phyloP scores from a whole-genome alignment of 2,113 vertebrate genomes.

The Cyanocitta stelleri region DNA sequence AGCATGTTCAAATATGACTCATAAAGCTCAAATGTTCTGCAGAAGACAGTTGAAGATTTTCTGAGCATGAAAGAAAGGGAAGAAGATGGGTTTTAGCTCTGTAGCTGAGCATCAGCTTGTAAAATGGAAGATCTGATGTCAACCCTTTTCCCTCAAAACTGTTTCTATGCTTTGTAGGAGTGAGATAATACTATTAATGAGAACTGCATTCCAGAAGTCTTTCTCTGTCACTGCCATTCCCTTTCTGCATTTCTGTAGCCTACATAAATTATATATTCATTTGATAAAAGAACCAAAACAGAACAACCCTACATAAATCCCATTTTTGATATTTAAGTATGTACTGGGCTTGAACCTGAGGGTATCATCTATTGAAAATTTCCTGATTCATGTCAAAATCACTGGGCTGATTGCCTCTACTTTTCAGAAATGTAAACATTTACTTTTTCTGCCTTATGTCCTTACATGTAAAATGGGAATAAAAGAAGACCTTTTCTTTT shows the following conservation, averaged over 20 bases:
- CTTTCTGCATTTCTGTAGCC: background rate
- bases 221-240: background rate
- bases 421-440: background rate
- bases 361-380: background rate
- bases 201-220: background rate
- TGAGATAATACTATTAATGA: background rate
- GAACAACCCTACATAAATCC: background rate
- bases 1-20: background rate
- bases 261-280: background rate
- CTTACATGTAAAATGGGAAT: background rate
- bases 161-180: background rate
- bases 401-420: background rate
- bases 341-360: background rate
- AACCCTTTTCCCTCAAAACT: background rate
- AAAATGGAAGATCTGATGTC: background rate
- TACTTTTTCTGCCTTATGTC: fast-evolving
- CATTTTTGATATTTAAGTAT: background rate
- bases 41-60: background rate
- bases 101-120: background rate
- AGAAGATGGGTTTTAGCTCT: background rate
- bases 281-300: background rate
- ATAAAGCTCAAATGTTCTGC: background rate
- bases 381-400: background rate
- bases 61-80: background rate
- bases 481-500: background rate